Evolutionary conservation across 2,113 vertebrate species (phyloP).

Genomic region (Ahaetulla prasina): DNA sequence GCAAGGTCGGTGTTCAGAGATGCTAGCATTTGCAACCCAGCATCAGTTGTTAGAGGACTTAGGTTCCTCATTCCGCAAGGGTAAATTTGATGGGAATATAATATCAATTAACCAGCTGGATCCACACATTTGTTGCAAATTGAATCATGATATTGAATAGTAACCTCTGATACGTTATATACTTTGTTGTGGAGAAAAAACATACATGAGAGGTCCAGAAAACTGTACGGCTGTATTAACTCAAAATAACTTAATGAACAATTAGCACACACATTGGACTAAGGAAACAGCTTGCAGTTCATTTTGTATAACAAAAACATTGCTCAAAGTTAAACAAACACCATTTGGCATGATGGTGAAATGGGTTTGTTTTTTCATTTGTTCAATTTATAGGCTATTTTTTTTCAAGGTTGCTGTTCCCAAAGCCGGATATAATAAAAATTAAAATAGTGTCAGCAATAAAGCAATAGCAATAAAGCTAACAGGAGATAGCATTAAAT

Average conservation of each 20-base stretch:
- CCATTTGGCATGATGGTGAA: neutral
- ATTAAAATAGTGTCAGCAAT: neutral
- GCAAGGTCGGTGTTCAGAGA: neutral
- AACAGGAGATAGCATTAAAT: neutral
- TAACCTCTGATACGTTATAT: neutral
- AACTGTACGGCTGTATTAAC: neutral
- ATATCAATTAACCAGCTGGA: neutral
- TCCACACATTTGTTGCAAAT: neutral
- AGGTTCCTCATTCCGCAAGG: neutral
- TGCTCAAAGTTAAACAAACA: constrained; percentile 12
- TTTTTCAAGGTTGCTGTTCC: neutral
- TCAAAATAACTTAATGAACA: neutral
- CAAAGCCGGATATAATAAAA: neutral
- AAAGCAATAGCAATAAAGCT: neutral
- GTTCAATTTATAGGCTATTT: neutral
- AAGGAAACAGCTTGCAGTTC: neutral
- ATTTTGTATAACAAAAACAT: neutral
- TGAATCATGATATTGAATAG: neutral
- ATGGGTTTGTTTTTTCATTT: neutral
- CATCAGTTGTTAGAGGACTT: neutral
- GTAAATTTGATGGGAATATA: neutral
- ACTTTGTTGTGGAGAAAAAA: neutral
- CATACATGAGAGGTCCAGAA: neutral
- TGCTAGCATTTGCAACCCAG: neutral
- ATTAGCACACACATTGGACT: neutral